Base-by-base conservation (phyloP, 1,140 invertebrate genomes). In the Lepidurus apus region DNA sequence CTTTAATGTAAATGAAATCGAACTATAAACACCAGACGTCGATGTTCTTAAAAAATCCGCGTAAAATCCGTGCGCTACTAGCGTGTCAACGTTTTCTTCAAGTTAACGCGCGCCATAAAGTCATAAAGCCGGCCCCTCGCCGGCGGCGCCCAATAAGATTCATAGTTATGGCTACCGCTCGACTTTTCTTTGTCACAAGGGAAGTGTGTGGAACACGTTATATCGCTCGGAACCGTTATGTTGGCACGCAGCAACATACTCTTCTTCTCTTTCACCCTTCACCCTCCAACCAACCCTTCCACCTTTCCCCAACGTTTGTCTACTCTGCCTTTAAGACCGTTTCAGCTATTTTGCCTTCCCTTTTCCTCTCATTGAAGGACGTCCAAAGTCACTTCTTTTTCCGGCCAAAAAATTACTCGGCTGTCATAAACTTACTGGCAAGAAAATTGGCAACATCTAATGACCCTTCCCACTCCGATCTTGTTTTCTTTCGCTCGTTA, bases 81-180 rank as follows among this genome's bases (percentile, higher is more conserved):
- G 1, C 21, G n/a, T 65, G 53, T n/a, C 53, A 7, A 17, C 21
- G 53, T 65, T 65, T 65, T 65, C 17, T 17, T 7, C 9, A 65
- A n/a, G 53, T 21, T 17, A 21, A 65, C 53, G 53, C 53, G 53
- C 53, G 17, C 53, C 53, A 65, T 65, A 65, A 21, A 65, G 17
- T 21, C 53, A 65, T 65, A 65, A 65, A 65, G 4, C 53, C 53
- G 21, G 53, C 21, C 53, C 53, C 53, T n/a, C 53, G 53, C 53
- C 53, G 53, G 53, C 53, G 53, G 53, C 53, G 53, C 53, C 53
- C 17, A 65, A 65, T 65, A 65, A 65, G 53, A 65, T 65, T 65
- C 53, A 65, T 65, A 65, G 53, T 65, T 65, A 65, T 21, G 53
- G 53, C 6, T 21, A n/a, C 17, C 53, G 53, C n/a, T 65, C 1